These are phyloP conservation scores for Eulithis testata DNA, from an alignment of 2,888 invertebrate species.

Conservation along the genomic window DNA sequence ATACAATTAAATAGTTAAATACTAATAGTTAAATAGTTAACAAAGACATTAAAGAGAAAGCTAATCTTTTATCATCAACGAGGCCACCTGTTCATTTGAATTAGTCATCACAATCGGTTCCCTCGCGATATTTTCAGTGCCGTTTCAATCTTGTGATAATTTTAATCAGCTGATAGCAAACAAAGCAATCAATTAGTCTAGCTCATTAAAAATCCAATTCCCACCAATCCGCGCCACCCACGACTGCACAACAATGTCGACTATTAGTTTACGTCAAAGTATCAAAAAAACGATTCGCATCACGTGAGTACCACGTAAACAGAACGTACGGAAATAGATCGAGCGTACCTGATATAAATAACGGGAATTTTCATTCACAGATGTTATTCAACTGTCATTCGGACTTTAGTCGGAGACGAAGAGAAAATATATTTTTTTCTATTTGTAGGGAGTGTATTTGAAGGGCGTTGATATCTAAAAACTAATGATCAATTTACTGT, in stretches of 20 bases:
- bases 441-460: background rate
- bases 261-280: constrained; percentile 57
- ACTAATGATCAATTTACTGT: too few relatives aligned
- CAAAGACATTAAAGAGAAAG: too few relatives aligned
- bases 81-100: too few relatives aligned
- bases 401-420: constrained; percentile 10
- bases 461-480: background rate
- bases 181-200: constrained; percentile 28
- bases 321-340: constrained; percentile 50
- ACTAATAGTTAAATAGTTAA: too few relatives aligned
- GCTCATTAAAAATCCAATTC: constrained; percentile 16
- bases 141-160: background rate
- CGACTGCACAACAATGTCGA: constrained; percentile 57
- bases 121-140: background rate
- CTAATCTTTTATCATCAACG: too few relatives aligned
- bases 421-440: background rate
- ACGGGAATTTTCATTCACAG: constrained; percentile 41
- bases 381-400: constrained; percentile 28
- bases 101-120: background rate
- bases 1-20: too few relatives aligned
- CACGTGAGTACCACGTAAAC: constrained; percentile 71
- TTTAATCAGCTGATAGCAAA: constrained; percentile 11
- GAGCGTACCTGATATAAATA: constrained; percentile 41
- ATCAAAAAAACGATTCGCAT: constrained; percentile 52
- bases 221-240: constrained; percentile 32